Evolutionary conservation across 2,888 invertebrate genomes (phyloP), one percentile per base, ranked within the genome.

Genomic region (Stenichneumon culpator): DNA sequence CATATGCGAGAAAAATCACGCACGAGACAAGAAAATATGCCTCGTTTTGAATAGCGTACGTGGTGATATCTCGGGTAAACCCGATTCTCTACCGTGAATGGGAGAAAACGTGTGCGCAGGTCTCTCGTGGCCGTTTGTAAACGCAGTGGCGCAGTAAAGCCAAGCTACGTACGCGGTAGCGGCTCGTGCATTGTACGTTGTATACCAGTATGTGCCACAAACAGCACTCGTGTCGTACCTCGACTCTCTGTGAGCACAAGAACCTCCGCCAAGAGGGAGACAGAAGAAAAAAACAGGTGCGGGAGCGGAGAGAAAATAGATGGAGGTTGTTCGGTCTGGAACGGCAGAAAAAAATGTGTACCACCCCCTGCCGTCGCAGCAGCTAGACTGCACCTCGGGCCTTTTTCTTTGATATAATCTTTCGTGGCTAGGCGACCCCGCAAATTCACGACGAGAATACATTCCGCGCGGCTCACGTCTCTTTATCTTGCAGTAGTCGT

Each of bases 1-100:
- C 14, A 39, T 16, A 39, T 19, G 50, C 28, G 39, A 36, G 57
- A 79, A 79, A 50, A 65, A 54, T 72, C 11, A 28, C 54, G 16
- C 63, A 65, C 28, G 28, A 73, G 73, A 68, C 25, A n/a, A 73
- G 50, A 73, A 83, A 83, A 87, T 87, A 82, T 86, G 86, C 82
- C 84, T 67, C 83, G 75, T 87, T 90, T 90, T 88, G 67, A 84
- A 89, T 81, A 83, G 19, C 39, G 65, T 75, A 70, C 63, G 65
- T 11, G n/a, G 77, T 28, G 44, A 65, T 72, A 57, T 78, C 52
- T 75, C 83, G 54, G 69, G 67, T 72, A 57, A 72, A 68, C 68
- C 67, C 69, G 47, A 70, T 77, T 82, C 57, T 72, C 72, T 28
- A 47, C 50, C 50, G 74, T 77, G 80, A 83, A 83, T 68, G 77